These are phyloP conservation scores for Atherinosoma microstoma DNA, from an alignment of 2,797 vertebrate genomes.

Conservation along the genomic window DNA sequence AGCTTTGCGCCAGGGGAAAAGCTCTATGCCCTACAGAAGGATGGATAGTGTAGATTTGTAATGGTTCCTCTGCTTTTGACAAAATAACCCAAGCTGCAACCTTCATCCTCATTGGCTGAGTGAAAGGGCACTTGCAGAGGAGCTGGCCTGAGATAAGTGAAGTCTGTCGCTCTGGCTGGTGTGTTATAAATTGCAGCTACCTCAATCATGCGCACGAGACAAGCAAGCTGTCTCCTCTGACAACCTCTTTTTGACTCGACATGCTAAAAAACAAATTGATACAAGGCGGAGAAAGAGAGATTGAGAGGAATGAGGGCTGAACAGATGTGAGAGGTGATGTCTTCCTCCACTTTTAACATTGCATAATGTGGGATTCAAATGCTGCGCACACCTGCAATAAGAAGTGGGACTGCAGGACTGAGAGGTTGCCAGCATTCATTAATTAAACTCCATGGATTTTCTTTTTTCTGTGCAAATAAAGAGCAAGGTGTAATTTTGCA, in stretches of 20 bases:
- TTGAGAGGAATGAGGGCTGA: slow-evolving; percentile 41
- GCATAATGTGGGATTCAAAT: slow-evolving; percentile 27
- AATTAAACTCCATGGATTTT: slow-evolving; percentile 37
- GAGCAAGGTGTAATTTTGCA: slow-evolving; percentile 27
- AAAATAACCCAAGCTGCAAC: slow-evolving; percentile 76
- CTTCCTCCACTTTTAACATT: slow-evolving; percentile 46
- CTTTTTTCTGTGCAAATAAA: slow-evolving; percentile 34
- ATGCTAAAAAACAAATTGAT: slow-evolving; percentile 66
- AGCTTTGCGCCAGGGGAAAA: slow-evolving; percentile 48
- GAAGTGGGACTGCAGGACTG: slow-evolving; percentile 30
- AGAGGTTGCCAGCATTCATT: slow-evolving; percentile 20
- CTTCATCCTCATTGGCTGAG: slow-evolving; percentile 76
- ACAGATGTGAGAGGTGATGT: slow-evolving; percentile 49
- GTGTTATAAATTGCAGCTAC: slow-evolving; percentile 65
- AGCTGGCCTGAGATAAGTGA: slow-evolving; percentile 72
- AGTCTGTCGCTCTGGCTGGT: slow-evolving; percentile 53
- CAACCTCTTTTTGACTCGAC: slow-evolving; percentile 71
- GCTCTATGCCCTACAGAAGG: slow-evolving; percentile 56
- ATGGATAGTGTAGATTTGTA: slow-evolving; percentile 74
- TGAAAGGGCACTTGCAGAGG: slow-evolving; percentile 73
- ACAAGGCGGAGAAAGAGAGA: slow-evolving; percentile 38
- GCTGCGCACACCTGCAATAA: slow-evolving; percentile 6
- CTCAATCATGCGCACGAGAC: slow-evolving; percentile 61
- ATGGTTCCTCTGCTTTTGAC: slow-evolving; percentile 77
- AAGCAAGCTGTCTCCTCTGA: slow-evolving; percentile 68